Percentiles rank a stretch among this genome's conserved stretches.
Conservation (phyloP, 2,113 vertebrate genomes). For the Triplophysa tibetana region DNA sequence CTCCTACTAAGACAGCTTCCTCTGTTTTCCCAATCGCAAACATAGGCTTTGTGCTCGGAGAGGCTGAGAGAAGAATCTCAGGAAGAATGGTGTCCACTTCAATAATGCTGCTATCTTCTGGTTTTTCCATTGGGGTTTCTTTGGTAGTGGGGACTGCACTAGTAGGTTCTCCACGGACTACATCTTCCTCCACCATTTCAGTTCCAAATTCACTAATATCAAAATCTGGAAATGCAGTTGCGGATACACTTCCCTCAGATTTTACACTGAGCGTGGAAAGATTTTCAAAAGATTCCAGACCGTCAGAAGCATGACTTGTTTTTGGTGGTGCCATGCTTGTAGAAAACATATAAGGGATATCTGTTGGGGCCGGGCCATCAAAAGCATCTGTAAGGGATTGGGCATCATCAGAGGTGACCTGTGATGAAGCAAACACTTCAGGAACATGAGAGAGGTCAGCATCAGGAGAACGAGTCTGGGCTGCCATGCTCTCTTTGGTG, state of each 20-base stretch:
- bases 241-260: slow-evolving; percentile 39
- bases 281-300: slow-evolving; percentile 55
- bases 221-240: slow-evolving; percentile 45
- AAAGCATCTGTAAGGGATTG: slow-evolving; percentile 35
- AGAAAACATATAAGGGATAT: slow-evolving; percentile 74
- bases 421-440: slow-evolving; percentile 12
- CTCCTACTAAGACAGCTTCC: slow-evolving; percentile 58
- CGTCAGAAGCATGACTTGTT: slow-evolving; percentile 44
- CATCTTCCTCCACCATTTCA: slow-evolving; percentile 43
- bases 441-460: slow-evolving; percentile 27
- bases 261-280: slow-evolving; percentile 55
- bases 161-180: slow-evolving; percentile 32
- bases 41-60: slow-evolving; percentile 63
- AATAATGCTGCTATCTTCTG: slow-evolving; percentile 60
- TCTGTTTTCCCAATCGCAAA: slow-evolving; percentile 68
- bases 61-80: slow-evolving; percentile 60
- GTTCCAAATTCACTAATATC: slow-evolving; percentile 51
- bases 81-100: slow-evolving; percentile 64
- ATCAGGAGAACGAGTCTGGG: slow-evolving; percentile 18
- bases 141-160: slow-evolving; percentile 3
- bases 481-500: slow-evolving; percentile 46
- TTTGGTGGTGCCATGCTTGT: slow-evolving; percentile 72
- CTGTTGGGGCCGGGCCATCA: slow-evolving; percentile 34
- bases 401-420: slow-evolving; percentile 21
- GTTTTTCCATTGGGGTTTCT: slow-evolving; percentile 54